phyloP scores from a whole-genome alignment of 2,888 invertebrate genomes.

The Andrena trimmerana region DNA sequence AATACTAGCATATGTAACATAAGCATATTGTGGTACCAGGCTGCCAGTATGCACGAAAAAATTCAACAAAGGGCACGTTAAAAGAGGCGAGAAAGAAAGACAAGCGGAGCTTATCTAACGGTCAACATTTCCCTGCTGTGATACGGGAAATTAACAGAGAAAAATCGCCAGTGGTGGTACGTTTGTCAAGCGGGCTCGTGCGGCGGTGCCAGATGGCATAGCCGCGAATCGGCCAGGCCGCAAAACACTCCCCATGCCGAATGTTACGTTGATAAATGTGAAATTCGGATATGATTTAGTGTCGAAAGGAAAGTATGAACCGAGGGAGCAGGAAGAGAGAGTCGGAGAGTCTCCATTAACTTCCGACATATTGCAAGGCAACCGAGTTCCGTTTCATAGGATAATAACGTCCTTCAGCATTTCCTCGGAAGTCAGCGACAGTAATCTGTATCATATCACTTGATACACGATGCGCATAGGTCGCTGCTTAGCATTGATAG shows the following conservation, averaged over 20 bases:
- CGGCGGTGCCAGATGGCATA: conserved; percentile 54
- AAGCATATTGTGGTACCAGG: too few species aligned
- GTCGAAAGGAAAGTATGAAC: conserved; percentile 22
- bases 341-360: conserved; percentile 25
- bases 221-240: conserved; percentile 25
- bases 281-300: conserved; percentile 46
- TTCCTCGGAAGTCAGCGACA: conserved; percentile 4
- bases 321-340: conserved; percentile 20
- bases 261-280: conserved; percentile 49
- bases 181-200: conserved; percentile 30
- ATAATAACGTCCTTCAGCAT: conserved; percentile 19
- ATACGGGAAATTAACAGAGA: conserved; percentile 44
- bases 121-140: neutral
- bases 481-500: too few species aligned
- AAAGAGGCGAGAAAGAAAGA: neutral
- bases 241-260: conserved; percentile 41
- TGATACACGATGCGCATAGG: too few species aligned
- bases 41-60: neutral
- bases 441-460: neutral
- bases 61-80: neutral
- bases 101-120: neutral
- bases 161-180: conserved; percentile 22
- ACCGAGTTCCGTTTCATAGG: conserved; percentile 9
- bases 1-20: too few species aligned
- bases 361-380: conserved; percentile 7